phyloP scores from a whole-genome alignment of 1,140 invertebrate genomes.

The Notospermus geniculatus region DNA sequence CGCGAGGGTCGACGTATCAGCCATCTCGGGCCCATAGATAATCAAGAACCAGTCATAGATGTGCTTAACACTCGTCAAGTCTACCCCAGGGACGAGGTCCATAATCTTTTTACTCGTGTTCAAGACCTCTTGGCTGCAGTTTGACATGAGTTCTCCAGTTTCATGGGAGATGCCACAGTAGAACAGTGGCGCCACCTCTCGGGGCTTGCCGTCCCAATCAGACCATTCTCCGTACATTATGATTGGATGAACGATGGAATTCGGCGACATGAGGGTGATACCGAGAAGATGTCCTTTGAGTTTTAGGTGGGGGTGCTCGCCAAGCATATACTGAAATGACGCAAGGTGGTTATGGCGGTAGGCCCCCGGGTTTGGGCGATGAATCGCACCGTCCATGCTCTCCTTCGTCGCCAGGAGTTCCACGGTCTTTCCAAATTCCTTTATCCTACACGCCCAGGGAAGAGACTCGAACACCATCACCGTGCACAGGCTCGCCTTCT shows the following conservation, averaged over 20 bases:
- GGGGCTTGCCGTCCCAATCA: constrained; percentile 15
- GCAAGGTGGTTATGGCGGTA: neutral
- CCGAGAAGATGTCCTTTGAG: constrained; percentile 10
- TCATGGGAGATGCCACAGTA: constrained; percentile 35
- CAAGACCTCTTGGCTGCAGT: constrained; percentile 16
- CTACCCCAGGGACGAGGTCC: constrained; percentile 2
- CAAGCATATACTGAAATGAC: neutral
- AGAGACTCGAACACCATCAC: constrained; percentile 36
- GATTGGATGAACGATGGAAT: constrained; percentile 6
- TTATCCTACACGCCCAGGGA: constrained; percentile 36
- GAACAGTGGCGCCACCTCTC: constrained; percentile 28
- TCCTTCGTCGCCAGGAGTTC: constrained; percentile 32
- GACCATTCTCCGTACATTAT: constrained; percentile 13
- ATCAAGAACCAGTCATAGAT: constrained; percentile 12
- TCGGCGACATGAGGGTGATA: constrained; percentile 1
- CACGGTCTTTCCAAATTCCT: constrained; percentile 33
- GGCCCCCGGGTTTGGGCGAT: neutral
- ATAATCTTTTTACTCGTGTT: neutral
- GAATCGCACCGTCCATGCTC: constrained; percentile 21
- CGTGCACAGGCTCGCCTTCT: constrained; percentile 19
- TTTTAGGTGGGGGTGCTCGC: neutral
- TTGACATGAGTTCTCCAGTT: constrained; percentile 7
- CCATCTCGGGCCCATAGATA: neutral
- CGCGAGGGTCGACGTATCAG: constrained; percentile 8
- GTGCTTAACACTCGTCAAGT: constrained; percentile 10